These are phyloP conservation scores for Enteromius thamalakanensis DNA, from an alignment of 2,797 vertebrate species.

Conservation along the genomic window DNA sequence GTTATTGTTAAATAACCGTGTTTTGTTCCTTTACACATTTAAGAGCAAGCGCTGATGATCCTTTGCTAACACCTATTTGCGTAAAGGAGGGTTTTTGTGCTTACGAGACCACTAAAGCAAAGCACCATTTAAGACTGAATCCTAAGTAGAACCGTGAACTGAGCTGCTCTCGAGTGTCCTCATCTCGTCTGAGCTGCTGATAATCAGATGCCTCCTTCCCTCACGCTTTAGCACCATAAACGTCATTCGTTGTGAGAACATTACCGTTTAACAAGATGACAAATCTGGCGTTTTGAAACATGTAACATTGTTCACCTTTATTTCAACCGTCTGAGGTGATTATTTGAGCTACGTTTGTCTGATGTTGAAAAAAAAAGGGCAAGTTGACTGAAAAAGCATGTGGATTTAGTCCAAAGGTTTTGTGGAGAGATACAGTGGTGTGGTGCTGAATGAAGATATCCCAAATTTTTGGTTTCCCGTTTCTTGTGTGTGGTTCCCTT, in stretches of 20 bases:
- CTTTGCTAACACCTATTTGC: neutral
- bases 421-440: no score
- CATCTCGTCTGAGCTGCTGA: neutral
- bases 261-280: neutral
- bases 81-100: neutral
- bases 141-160: neutral
- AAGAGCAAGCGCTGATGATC: neutral
- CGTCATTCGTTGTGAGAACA: neutral
- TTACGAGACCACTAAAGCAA: constrained; percentile 12
- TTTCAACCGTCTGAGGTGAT: neutral
- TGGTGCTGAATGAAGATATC: constrained; percentile 5
- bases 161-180: constrained; percentile 20
- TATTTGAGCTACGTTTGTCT: neutral
- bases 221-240: neutral
- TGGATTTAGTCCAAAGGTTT: neutral
- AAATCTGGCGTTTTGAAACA: neutral
- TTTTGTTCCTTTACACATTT: constrained; percentile 8
- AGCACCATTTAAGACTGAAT: constrained; percentile 19
- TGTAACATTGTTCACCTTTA: constrained; percentile 1
- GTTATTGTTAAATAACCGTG: neutral
- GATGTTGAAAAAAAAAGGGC: constrained; percentile 1
- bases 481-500: neutral
- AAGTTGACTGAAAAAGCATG: neutral
- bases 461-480: neutral
- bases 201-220: constrained; percentile 30